Percentiles rank a stretch among this genome's conserved stretches.
Evolutionary conservation across 2,113 vertebrate genomes (phyloP).

Genomic region (Platysteira castanea): DNA sequence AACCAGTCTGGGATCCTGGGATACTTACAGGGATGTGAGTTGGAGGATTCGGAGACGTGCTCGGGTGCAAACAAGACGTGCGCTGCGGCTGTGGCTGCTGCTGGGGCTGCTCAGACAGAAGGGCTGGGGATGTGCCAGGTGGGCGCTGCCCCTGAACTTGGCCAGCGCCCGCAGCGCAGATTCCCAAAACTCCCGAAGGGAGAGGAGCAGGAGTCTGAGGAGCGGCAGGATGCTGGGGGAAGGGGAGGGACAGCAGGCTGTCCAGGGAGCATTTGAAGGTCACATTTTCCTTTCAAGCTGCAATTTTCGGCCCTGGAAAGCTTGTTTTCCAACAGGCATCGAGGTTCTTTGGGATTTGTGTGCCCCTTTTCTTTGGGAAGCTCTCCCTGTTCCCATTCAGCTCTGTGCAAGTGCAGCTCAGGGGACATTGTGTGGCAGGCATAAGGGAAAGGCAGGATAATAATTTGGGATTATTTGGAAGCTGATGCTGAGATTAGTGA

Average conservation of each 20-base stretch:
- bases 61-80: rapidly evolving
- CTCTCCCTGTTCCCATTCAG: not conserved
- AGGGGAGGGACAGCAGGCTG: rapidly evolving
- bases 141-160: not conserved
- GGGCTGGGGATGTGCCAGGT: not conserved
- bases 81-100: not conserved
- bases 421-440: not conserved
- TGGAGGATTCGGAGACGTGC: not conserved
- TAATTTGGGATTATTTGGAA: not conserved
- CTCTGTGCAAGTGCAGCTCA: rapidly evolving
- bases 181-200: rapidly evolving
- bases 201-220: not conserved
- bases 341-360: rapidly evolving
- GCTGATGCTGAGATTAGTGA: not conserved
- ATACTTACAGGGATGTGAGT: not conserved
- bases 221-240: not conserved
- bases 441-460: not conserved
- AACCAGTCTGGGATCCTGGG: not conserved
- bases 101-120: not conserved
- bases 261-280: not conserved
- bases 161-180: rapidly evolving
- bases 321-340: rapidly evolving
- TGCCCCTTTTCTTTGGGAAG: not conserved
- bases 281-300: not conserved
- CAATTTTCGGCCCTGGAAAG: not conserved